Base-by-base conservation (phyloP, 2,113 vertebrate genomes). In the Heterotilapia buettikoferi region DNA sequence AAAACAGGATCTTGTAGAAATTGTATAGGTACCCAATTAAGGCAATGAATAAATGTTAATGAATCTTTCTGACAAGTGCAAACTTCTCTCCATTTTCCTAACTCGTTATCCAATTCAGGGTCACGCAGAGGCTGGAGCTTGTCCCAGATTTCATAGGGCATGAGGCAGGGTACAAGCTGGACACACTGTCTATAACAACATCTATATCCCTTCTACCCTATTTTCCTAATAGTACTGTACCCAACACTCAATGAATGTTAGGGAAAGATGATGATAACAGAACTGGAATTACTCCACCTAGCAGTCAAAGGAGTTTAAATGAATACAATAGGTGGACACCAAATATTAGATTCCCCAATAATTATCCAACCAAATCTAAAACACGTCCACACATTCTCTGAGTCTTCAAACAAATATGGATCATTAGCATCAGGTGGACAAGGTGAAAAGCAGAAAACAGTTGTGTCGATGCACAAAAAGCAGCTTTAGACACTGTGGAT, bases 131-230 rank as follows among this genome's bases (percentile, higher is more conserved):
- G 43, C 43, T 47, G 9, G 14, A 76, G 71, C 24, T 76, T 76
- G 24, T 47, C 24, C 71, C 6, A 47, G 40, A 45, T 76, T 45
- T 47, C 40, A 6, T 0, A 76, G 68, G 6, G 40, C 1, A 18
- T 6, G 40, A 45, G 40, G 9, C 3, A 1, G 21, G 68, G 40
- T 45, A 45, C 68, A 73, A 26, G 21, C 40, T 26, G 21, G 21
- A 73, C 68, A 76, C 9, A 47, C 24, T 29, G 7, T 1, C 21
- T 18, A 40, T 71, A 68, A 14, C 36, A 43, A 71, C n/a, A 71
- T 43, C 63, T 40, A 40, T 40, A 14, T 40, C 66, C 1, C 0
- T 71, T 71, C 36, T 43, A 9, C 0, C 36, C 36, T 9, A 6
- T 14, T 71, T 24, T 14, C 7, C 7, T 43, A 40, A 40, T 68